A percentile compares a stretch with the other conserved stretches of the same genome.
phyloP scores from a whole-genome alignment of 2,797 vertebrate species.

The Spondyliosoma cantharus region DNA sequence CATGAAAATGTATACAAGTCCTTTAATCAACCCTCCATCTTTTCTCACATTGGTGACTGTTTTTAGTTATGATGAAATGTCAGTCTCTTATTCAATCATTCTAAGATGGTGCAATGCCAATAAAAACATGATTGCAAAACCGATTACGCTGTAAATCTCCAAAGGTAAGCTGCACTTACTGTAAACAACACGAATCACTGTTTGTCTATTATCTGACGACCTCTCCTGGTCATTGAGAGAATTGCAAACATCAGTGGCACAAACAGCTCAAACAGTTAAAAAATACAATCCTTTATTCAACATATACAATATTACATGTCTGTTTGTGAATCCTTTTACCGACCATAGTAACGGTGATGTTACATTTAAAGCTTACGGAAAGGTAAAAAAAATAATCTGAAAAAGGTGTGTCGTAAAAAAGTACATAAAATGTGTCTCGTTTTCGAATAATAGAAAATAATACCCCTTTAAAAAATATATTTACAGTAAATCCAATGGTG shows the following conservation, averaged over 20 bases:
- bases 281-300: conserved; percentile 77
- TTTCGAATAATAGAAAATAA: conserved; percentile 56
- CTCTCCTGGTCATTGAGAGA: conserved; percentile 61
- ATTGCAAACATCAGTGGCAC: conserved; percentile 12
- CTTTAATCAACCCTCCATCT: not conserved
- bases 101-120: conserved; percentile 19
- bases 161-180: not conserved
- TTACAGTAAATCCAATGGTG: conserved; percentile 58
- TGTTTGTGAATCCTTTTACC: conserved; percentile 55
- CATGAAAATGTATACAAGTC: not conserved
- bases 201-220: conserved; percentile 51
- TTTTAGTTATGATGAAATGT: not conserved
- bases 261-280: conserved; percentile 39
- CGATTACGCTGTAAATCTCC: not conserved
- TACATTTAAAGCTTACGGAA: conserved; percentile 39
- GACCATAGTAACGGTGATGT: conserved; percentile 44
- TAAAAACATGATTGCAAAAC: conserved; percentile 21
- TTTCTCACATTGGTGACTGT: not conserved
- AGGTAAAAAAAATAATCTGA: conserved; percentile 44
- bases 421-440: conserved; percentile 52
- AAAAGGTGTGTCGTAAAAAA: conserved; percentile 40
- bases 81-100: not conserved
- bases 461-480: conserved; percentile 57
- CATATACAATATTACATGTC: conserved; percentile 56
- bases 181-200: not conserved